These are phyloP conservation scores for Hirudo medicinalis DNA, from an alignment of 1,140 invertebrate species.

Conservation along the genomic window DNA sequence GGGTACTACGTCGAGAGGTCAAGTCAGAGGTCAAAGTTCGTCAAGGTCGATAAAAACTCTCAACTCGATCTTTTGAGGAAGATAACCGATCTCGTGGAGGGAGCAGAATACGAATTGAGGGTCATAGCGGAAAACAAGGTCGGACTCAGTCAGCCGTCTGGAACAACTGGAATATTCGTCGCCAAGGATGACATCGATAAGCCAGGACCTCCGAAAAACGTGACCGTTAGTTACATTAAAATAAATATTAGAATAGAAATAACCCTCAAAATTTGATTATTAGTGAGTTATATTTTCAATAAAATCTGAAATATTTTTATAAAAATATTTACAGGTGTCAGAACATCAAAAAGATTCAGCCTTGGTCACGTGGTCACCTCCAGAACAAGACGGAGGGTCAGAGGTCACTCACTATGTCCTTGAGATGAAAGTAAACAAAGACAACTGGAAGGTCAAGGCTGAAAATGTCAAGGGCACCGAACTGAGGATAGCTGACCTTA, in stretches of 20 bases:
- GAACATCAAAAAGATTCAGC: constrained; percentile 82
- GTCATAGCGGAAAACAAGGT: constrained; percentile 86
- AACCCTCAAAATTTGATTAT: background rate
- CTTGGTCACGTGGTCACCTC: constrained; percentile 77
- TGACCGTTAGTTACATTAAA: constrained; percentile 12
- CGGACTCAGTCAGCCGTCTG: constrained; percentile 78
- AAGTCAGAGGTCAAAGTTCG: constrained; percentile 79
- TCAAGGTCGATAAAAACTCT: constrained; percentile 72
- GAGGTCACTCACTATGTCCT: constrained; percentile 88
- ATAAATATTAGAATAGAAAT: background rate
- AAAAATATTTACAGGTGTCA: constrained; percentile 50
- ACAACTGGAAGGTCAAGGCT: constrained; percentile 41
- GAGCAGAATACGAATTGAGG: constrained; percentile 90
- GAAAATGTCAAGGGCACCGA: constrained; percentile 53
- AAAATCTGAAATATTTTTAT: too few species aligned
- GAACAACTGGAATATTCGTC: constrained; percentile 68
- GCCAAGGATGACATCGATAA: constrained; percentile 84
- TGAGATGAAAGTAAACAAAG: constrained; percentile 75
- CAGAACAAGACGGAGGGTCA: constrained; percentile 74
- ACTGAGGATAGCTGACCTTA: constrained; percentile 50
- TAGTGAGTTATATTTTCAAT: background rate
- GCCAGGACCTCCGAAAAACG: constrained; percentile 24
- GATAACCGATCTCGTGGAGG: constrained; percentile 69
- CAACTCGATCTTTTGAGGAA: constrained; percentile 46
- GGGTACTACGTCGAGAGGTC: constrained; percentile 56